Evolutionary conservation across 2,797 vertebrate genomes (phyloP).

Genomic region (Xenops minutus): DNA sequence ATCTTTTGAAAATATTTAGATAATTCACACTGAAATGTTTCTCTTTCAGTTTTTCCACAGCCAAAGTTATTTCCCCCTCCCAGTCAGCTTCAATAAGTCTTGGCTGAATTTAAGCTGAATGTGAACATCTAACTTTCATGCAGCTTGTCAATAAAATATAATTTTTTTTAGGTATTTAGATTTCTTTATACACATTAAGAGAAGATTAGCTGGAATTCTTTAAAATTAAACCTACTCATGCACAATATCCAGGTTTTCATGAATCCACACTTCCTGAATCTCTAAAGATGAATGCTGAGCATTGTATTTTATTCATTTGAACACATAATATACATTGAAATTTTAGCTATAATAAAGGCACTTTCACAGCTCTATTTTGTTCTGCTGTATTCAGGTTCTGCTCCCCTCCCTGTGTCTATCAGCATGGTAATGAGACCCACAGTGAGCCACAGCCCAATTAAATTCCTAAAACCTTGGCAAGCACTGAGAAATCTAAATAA

Average conservation of each 20-base stretch:
- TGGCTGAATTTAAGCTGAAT: neutral
- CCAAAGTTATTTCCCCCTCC: neutral
- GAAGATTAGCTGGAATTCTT: neutral
- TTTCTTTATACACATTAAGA: neutral
- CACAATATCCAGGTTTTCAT: neutral
- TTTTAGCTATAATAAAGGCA: neutral
- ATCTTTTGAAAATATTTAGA: neutral
- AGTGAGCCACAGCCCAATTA: neutral
- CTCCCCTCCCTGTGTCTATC: neutral
- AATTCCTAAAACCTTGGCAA: neutral
- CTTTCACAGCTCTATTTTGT: neutral
- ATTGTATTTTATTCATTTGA: neutral
- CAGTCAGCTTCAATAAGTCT: neutral
- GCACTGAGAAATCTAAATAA: constrained; percentile 23
- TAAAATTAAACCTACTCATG: neutral
- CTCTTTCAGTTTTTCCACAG: neutral
- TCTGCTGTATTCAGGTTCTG: neutral
- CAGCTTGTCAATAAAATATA: neutral
- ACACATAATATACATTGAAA: neutral
- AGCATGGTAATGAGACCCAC: neutral
- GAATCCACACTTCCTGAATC: neutral
- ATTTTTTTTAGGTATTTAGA: neutral
- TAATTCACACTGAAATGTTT: neutral
- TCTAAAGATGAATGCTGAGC: neutral
- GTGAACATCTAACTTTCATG: neutral